phyloP scores from a whole-genome alignment of 2,888 invertebrate species.

The Deilephila elpenor region DNA sequence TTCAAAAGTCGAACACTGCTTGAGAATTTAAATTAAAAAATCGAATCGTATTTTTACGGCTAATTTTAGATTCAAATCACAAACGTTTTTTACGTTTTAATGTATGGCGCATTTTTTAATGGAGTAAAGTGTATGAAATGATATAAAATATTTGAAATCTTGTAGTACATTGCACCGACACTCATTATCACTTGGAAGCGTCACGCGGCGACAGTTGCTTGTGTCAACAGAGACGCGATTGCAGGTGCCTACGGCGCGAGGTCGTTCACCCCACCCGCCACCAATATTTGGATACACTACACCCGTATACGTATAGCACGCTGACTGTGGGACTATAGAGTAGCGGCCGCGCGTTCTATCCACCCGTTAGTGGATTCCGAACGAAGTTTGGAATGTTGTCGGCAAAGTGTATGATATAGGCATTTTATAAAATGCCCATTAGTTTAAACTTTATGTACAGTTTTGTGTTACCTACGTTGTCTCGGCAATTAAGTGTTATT shows the following conservation, averaged over 20 bases:
- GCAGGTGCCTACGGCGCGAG: conserved; percentile 74
- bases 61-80: too few relatives aligned
- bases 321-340: conserved; percentile 44
- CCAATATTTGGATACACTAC: conserved; percentile 78
- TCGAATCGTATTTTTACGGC: too few relatives aligned
- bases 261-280: conserved; percentile 75
- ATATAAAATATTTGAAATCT: conserved; percentile 46
- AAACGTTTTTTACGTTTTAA: too few relatives aligned
- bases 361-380: not conserved
- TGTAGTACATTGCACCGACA: conserved; percentile 66
- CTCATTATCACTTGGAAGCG: conserved; percentile 75
- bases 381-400: not conserved
- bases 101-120: too few relatives aligned
- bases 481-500: too few relatives aligned
- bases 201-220: conserved; percentile 66
- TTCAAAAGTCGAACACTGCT: too few relatives aligned
- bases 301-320: conserved; percentile 52
- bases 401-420: not conserved
- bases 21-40: too few relatives aligned
- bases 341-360: conserved; percentile 21
- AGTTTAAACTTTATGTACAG: not conserved
- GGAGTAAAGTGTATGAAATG: not conserved
- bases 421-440: not conserved
- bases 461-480: too few relatives aligned
- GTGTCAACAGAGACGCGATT: conserved; percentile 78